phyloP scores from a whole-genome alignment of 1,140 invertebrate genomes.

The Leptinotarsa texana region DNA sequence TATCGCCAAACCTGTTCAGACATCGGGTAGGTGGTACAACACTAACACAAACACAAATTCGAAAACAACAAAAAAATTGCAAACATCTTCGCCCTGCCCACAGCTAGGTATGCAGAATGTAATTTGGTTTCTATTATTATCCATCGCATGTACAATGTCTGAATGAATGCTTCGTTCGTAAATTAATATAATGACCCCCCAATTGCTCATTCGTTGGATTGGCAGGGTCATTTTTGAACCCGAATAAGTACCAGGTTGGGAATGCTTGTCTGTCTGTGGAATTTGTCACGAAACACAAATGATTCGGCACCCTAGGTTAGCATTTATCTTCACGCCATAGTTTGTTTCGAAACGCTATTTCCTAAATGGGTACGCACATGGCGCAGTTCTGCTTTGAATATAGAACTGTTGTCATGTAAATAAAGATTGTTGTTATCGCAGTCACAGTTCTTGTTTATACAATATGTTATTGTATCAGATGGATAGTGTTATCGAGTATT shows the following conservation, averaged over 20 bases:
- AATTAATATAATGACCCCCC: constrained; percentile 8
- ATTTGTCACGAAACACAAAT: background rate
- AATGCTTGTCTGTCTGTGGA: background rate
- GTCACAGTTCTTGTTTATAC: no score
- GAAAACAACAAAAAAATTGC: background rate
- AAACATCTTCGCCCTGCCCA: background rate
- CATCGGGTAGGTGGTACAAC: background rate
- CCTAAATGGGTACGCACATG: background rate
- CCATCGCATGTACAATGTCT: background rate
- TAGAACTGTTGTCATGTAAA: no score
- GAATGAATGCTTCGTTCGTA: background rate
- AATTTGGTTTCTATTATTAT: constrained; percentile 5
- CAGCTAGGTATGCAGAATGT: background rate
- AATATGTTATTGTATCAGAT: no score
- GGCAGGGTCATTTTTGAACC: background rate
- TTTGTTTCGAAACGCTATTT: background rate
- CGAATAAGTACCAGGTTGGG: background rate
- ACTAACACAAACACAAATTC: background rate
- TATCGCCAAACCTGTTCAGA: background rate
- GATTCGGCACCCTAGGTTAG: background rate
- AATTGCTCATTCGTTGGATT: background rate
- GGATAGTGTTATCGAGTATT: no score
- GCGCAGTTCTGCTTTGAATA: background rate
- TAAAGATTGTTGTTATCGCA: no score
- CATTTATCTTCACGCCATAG: constrained; percentile 5